Evolutionary conservation across 1,140 invertebrate species (phyloP).

Genomic region (Sminthurinus signatus): DNA sequence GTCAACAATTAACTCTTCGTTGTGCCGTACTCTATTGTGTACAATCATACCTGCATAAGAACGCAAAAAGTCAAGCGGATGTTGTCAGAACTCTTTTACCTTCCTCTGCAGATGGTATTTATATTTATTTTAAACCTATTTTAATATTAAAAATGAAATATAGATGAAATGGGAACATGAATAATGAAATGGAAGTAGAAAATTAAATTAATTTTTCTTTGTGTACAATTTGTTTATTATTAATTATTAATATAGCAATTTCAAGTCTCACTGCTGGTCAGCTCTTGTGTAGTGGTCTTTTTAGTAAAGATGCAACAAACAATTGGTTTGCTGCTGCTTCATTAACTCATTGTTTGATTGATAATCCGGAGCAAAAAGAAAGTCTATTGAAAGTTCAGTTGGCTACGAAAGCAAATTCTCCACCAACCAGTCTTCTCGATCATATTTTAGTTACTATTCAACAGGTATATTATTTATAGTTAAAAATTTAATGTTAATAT

Average conservation of each 20-base stretch:
- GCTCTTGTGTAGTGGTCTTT: conserved; percentile 88
- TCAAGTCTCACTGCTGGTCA: conserved; percentile 62
- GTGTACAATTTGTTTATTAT: neutral
- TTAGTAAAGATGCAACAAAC: conserved; percentile 83
- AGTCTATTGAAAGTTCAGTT: conserved; percentile 86
- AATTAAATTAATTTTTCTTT: conserved; percentile 1
- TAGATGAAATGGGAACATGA: no score
- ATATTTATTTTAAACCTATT: neutral
- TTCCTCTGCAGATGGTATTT: conserved; percentile 62
- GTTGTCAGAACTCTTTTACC: conserved; percentile 88
- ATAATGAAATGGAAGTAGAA: no score
- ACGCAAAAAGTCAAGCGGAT: conserved; percentile 77
- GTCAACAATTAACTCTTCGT: conserved; percentile 84
- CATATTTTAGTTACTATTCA: conserved; percentile 78
- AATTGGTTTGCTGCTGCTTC: conserved; percentile 95
- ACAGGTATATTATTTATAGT: conserved; percentile 47
- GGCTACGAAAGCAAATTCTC: conserved; percentile 73
- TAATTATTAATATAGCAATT: conserved; percentile 37
- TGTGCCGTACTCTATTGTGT: conserved; percentile 97
- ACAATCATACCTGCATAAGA: conserved; percentile 90
- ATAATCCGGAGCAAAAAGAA: conserved; percentile 83
- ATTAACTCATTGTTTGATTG: conserved; percentile 81
- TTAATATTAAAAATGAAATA: no score
- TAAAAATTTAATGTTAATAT: neutral
- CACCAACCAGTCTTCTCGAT: conserved; percentile 79